phyloP scores from a whole-genome alignment of 2,888 invertebrate species.

The Agrochola lota region DNA sequence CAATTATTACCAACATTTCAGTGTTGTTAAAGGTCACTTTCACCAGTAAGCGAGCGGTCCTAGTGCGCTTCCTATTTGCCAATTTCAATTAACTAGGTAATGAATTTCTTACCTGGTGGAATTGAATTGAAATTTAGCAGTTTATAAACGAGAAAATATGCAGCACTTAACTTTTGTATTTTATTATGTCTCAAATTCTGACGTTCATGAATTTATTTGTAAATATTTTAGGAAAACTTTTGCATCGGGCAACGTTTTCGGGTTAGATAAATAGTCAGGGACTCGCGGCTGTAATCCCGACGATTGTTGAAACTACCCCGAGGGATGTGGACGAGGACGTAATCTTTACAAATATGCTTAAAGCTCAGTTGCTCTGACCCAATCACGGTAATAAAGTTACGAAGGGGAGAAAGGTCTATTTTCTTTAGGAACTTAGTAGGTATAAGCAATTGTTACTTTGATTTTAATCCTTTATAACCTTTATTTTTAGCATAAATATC shows the following conservation, averaged over 20 bases:
- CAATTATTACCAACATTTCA: no score
- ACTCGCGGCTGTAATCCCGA: background rate
- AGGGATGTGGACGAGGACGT: background rate
- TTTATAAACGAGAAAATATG: background rate
- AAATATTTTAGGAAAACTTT: background rate
- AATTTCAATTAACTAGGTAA: background rate
- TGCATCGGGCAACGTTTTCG: background rate
- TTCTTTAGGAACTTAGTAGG: background rate
- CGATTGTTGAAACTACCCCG: background rate
- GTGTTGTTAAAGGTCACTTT: background rate
- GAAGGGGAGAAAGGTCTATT: conserved; percentile 6
- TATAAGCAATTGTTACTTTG: background rate
- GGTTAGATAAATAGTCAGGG: background rate
- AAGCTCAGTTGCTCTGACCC: background rate
- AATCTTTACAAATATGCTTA: conserved; percentile 13
- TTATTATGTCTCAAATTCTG: background rate
- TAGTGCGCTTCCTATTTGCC: background rate
- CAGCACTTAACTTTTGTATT: background rate
- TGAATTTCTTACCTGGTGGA: no score
- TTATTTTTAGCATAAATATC: background rate
- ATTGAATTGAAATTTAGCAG: background rate
- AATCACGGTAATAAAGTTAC: conserved; percentile 3
- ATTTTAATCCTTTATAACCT: background rate
- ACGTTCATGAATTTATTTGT: background rate
- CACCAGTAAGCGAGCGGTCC: background rate